Conservation (phyloP, 1,140 invertebrate genomes). For the roundworm (Caenorhabditis elegans) region DNA sequence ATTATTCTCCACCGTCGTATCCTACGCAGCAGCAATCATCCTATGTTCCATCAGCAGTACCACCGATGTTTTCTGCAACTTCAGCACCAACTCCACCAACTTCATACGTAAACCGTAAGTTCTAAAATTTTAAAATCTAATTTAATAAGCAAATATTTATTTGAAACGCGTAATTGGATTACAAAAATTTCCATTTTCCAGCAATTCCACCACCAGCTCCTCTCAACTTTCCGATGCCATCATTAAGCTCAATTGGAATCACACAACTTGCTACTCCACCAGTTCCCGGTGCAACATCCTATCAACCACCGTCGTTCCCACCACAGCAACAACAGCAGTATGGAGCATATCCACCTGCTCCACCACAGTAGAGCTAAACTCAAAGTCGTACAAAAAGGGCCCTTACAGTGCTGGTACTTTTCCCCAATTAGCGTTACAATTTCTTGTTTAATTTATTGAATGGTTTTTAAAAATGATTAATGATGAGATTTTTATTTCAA, state of each 20-base stretch:
- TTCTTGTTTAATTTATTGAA: conserved; percentile 25
- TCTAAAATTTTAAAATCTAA: background rate
- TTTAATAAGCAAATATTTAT: no score
- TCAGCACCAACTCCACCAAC: background rate
- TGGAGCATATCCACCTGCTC: background rate
- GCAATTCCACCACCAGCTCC: conserved; percentile 31
- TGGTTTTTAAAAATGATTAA: background rate
- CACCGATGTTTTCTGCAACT: conserved; percentile 32
- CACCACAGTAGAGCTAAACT: background rate
- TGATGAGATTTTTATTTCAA: background rate
- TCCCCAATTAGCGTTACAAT: background rate
- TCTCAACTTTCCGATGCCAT: conserved; percentile 62
- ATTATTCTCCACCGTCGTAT: conserved; percentile 24
- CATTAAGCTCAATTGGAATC: conserved; percentile 60
- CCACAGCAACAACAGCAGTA: no score
- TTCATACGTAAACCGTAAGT: conserved; percentile 26
- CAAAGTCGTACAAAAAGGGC: background rate
- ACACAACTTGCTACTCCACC: conserved; percentile 57
- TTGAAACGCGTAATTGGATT: no score
- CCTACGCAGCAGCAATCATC: background rate
- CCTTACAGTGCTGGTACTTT: background rate
- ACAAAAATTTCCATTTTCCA: background rate
- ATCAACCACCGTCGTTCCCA: background rate
- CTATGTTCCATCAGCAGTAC: conserved; percentile 23
- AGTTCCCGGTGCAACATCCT: conserved; percentile 2